Percentiles rank a stretch among this genome's conserved stretches.
These are phyloP conservation scores for Chloroceryle amazona DNA, from an alignment of 2,797 vertebrate genomes.

Conservation along the genomic window DNA sequence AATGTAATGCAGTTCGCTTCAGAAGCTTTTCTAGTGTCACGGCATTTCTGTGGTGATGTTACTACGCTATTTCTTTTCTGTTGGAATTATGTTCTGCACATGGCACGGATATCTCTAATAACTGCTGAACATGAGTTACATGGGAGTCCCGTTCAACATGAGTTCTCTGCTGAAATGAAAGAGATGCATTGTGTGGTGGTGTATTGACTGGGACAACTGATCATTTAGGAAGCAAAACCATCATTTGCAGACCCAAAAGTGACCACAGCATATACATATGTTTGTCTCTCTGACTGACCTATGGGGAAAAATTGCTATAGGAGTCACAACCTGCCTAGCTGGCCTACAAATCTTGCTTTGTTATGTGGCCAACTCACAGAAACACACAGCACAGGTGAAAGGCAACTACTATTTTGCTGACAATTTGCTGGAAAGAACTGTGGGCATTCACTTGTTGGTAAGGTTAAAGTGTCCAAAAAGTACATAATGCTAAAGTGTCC, in stretches of 20 bases:
- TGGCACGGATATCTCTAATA: neutral
- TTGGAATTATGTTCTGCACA: neutral
- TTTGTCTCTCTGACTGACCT: neutral
- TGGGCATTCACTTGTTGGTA: neutral
- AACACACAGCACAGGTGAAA: neutral
- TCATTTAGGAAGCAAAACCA: neutral
- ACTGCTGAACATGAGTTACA: neutral
- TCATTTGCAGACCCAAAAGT: neutral
- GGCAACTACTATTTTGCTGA: conserved; percentile 69
- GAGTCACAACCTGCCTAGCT: neutral
- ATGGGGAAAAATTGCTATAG: neutral
- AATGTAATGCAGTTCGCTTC: neutral
- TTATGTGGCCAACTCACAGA: neutral
- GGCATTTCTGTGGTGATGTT: neutral
- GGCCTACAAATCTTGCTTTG: neutral
- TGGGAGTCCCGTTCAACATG: neutral
- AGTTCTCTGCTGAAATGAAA: neutral
- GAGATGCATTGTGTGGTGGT: neutral
- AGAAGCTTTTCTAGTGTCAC: neutral
- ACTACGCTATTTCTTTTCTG: neutral
- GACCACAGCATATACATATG: neutral
- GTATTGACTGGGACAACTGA: neutral
- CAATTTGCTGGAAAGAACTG: conserved; percentile 8
- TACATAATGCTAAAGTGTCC: neutral
- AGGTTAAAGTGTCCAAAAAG: neutral